Conservation (phyloP, 2,113 vertebrate species). For the Neolamprologus ventralis region DNA sequence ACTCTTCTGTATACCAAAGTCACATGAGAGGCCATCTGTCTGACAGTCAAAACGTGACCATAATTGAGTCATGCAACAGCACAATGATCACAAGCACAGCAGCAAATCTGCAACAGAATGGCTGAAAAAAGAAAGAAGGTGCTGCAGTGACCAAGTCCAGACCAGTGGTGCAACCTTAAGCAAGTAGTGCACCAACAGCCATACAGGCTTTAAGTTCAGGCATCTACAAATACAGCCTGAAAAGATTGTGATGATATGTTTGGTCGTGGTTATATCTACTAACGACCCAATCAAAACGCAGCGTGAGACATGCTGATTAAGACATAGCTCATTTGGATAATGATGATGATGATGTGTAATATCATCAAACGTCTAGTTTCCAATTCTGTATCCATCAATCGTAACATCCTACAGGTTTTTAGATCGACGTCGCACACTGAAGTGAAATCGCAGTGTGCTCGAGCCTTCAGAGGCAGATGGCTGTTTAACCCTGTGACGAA, state of each 20-base stretch:
- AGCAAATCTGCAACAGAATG: not conserved
- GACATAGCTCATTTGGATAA: not conserved
- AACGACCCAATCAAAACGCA: not conserved
- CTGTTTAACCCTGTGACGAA: not conserved
- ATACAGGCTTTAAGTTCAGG: not conserved
- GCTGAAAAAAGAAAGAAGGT: not conserved
- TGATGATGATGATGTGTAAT: not conserved
- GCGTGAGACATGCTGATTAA: not conserved
- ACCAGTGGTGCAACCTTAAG: not conserved
- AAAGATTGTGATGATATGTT: rapidly evolving
- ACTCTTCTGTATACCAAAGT: not conserved
- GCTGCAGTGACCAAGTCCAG: not conserved
- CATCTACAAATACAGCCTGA: not conserved
- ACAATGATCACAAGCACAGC: not conserved
- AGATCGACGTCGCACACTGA: not conserved
- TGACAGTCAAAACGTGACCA: not conserved
- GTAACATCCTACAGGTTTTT: not conserved
- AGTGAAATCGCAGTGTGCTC: not conserved
- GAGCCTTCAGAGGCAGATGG: not conserved
- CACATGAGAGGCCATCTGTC: not conserved
- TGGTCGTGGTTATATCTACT: not conserved
- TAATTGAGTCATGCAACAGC: not conserved
- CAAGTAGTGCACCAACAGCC: not conserved
- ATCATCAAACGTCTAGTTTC: not conserved
- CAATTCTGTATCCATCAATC: not conserved